These are phyloP conservation scores for Australoheros scitulus DNA, from an alignment of 2,113 vertebrate species.

Conservation along the genomic window DNA sequence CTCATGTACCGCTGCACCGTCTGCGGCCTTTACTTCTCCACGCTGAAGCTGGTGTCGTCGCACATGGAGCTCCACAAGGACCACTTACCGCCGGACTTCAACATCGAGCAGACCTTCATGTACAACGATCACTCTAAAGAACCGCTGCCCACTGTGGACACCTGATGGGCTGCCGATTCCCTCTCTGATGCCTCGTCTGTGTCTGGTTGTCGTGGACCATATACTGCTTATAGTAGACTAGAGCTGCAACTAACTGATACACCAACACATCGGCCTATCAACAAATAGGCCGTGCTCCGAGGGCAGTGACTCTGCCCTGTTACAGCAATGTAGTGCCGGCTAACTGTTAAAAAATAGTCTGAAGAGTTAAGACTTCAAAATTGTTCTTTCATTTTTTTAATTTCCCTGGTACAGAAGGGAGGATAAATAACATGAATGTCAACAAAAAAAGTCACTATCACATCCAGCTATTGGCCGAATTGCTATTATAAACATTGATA, in stretches of 20 bases:
- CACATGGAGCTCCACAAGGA: slow-evolving; percentile 95
- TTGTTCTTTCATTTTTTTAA: background rate
- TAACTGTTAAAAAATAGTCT: background rate
- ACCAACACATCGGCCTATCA: background rate
- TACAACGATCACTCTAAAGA: slow-evolving; percentile 99
- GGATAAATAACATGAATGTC: too few relatives aligned
- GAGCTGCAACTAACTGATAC: background rate
- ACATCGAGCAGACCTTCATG: slow-evolving; percentile 99
- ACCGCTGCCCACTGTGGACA: slow-evolving; percentile 83
- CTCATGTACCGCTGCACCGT: slow-evolving; percentile 98
- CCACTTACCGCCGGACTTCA: slow-evolving; percentile 92
- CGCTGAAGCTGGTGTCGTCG: slow-evolving; percentile 95
- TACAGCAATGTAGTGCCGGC: background rate
- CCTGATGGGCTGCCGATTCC: slow-evolving; percentile 76
- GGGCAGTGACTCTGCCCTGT: background rate
- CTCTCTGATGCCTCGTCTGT: background rate
- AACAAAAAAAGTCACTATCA: background rate
- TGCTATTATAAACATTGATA: fast-evolving
- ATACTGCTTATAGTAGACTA: background rate
- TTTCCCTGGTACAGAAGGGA: background rate
- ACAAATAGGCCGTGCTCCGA: background rate
- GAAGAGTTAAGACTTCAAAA: background rate
- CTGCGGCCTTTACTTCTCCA: slow-evolving; percentile 95
- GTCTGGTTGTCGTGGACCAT: slow-evolving; percentile 46
- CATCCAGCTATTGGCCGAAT: background rate